Conservation (phyloP, 2,888 invertebrate species). For the Epirrhoe tristata region DNA sequence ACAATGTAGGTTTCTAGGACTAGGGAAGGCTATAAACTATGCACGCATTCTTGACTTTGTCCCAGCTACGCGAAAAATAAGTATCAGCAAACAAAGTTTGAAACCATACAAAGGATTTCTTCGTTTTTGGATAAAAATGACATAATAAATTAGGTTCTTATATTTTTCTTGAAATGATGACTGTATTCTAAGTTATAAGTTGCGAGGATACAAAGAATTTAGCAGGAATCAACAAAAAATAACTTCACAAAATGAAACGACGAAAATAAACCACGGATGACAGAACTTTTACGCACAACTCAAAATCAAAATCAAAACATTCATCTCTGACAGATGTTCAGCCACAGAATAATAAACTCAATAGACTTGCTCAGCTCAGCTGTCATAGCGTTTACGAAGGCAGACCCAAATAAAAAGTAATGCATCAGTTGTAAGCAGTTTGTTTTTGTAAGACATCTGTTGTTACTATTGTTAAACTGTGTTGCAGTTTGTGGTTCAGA, state of each 20-base stretch:
- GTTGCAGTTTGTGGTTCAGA: neutral
- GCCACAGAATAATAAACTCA: too few species aligned
- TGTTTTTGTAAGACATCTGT: too few species aligned
- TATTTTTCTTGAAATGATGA: conserved; percentile 2
- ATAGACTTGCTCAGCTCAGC: neutral
- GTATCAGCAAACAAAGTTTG: conserved; percentile 56
- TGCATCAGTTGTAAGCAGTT: neutral
- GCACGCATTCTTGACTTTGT: conserved; percentile 73
- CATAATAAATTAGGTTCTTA: conserved; percentile 13
- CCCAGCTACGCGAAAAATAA: conserved; percentile 66
- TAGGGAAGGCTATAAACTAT: conserved; percentile 61
- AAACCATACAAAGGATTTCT: conserved; percentile 62
- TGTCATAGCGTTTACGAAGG: conserved; percentile 7
- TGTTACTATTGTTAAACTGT: neutral
- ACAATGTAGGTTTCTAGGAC: conserved; percentile 55
- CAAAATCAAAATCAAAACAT: conserved; percentile 7
- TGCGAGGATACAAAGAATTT: conserved; percentile 75
- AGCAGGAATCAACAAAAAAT: conserved; percentile 56
- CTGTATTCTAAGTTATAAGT: conserved; percentile 43
- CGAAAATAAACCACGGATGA: conserved; percentile 77
- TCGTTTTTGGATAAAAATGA: conserved; percentile 14
- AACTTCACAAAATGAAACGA: conserved; percentile 68
- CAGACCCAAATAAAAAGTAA: neutral
- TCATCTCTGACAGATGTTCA: conserved; percentile 3
- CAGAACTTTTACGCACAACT: conserved; percentile 45